Evolutionary conservation across 2,113 vertebrate genomes (phyloP), one percentile per base, ranked within the genome.

Genomic region (Sturnira hondurensis): DNA sequence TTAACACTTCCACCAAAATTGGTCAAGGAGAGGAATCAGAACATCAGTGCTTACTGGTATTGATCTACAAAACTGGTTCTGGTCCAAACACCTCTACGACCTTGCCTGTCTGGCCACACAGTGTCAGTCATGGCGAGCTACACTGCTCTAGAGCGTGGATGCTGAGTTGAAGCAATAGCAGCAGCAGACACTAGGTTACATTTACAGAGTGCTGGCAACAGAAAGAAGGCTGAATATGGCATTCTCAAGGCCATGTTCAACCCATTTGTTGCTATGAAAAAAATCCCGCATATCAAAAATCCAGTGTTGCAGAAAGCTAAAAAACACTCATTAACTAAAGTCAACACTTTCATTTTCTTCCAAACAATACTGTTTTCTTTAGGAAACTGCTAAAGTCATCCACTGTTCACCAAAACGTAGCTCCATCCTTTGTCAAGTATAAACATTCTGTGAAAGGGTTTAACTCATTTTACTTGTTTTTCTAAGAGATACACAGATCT

Each of bases 261-360:
- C 95, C 71, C 36, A 89, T 95, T 88, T 95, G 73, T 91, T 95
- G 50, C 77, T 86, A 24, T 56, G 90, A 88, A 93, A 93, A 73
- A 91, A 97, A 74, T 43, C 68, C 65, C 63, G 26, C 43, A 2
- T 86, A 54, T 93, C 81, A 89, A 92, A 61, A 94, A 82, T 86
- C 45, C 31, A 1, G 0, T 78, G 50, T 86, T 86, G 43, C 81
- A 95, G 86, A 89, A 68, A 88, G 45, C 65, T 85, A 54, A 86
- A 92, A 93, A 94, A 31, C 81, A 95, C 70, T 96, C 87, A 91
- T 96, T 97, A 97, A 61, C 24, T 86, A 86, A 97, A 96, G 95
- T 92, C 87, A 88, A 81, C 97, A 71, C 28, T 87, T 97, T 77
- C 13, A 31, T 96, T 95, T 96, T 91, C 54, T 86, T 65, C 43